Percentiles rank a stretch among this genome's conserved stretches.
Evolutionary conservation across 2,113 vertebrate species (phyloP).

Genomic region (Panurus biarmicus): DNA sequence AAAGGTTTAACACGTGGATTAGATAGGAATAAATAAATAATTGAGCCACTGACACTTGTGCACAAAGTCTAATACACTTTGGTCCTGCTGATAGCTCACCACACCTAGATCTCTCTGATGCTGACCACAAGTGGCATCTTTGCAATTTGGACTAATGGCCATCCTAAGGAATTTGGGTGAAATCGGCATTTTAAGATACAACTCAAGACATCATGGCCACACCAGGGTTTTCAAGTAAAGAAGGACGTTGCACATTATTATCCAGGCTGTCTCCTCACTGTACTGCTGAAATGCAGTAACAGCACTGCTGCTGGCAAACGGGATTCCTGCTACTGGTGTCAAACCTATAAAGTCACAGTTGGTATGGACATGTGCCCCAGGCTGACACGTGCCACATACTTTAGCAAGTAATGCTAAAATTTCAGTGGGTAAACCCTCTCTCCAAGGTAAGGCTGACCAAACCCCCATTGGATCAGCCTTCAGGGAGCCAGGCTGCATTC

Average conservation of each 20-base stretch:
- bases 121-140: background rate
- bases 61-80: background rate
- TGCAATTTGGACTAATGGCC: background rate
- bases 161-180: background rate
- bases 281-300: background rate
- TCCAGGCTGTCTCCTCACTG: background rate
- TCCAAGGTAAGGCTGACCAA: background rate
- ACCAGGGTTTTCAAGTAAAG: background rate
- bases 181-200: background rate
- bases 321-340: background rate
- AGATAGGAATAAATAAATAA: background rate
- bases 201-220: background rate
- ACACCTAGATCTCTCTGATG: background rate
- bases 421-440: background rate
- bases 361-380: background rate
- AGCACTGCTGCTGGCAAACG: rapidly evolving
- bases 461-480: background rate
- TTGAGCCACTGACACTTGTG: background rate
- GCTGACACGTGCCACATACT: background rate
- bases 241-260: background rate
- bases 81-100: background rate
- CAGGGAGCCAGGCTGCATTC: background rate
- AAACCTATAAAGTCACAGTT: background rate
- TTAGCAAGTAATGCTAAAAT: background rate
- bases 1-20: background rate